Evolutionary conservation across 2,888 invertebrate genomes (phyloP), one percentile per base, ranked within the genome.

Genomic region (Erpobdella octoculata): DNA sequence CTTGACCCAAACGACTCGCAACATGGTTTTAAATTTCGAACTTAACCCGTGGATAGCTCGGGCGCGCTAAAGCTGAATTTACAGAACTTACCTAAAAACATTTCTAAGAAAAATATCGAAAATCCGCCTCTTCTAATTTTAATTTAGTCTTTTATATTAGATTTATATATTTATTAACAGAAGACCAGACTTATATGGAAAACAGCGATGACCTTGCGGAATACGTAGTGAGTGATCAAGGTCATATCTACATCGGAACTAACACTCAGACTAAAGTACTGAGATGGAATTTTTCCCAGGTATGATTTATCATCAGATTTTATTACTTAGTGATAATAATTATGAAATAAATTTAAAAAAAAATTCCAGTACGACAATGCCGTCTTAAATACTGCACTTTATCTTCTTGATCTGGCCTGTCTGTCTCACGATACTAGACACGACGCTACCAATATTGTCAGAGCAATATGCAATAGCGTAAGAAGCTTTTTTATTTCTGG

Each of bases 221-320:
- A 62, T 74, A 71, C 53, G 69, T 77, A 3, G 31, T 91, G 81
- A 89, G 89, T 77, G 92, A 93, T 74, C 89, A 89, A 1, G 94
- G 94, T 0, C 85, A 93, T 25, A 91, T 95, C 80, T 95, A 90
- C 88, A 86, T 91, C 76, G 95, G 95, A 53, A 91, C 90, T n/a
- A 88, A 90, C 80, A 91, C 90, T 78, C 86, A 90, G 31, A 92
- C 0, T 88, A 89, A 71, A 2, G 28, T 71, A 12, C 78, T 76
- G 6, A 89, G 91, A 5, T 95, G 95, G 95, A 90, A 91, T 79
- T 91, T 90, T 79, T 91, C 91, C 2, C 95, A 94, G 82, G 84
- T 68, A 4, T 28, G 36, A 15, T 67, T 28, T 59, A 5, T 59
- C 28, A 5, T 59, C 5, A 5, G 18, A 46, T 46, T 46, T 3